Conservation (phyloP, 2,113 vertebrate species). For the Sminthopsis crassicaudata region DNA sequence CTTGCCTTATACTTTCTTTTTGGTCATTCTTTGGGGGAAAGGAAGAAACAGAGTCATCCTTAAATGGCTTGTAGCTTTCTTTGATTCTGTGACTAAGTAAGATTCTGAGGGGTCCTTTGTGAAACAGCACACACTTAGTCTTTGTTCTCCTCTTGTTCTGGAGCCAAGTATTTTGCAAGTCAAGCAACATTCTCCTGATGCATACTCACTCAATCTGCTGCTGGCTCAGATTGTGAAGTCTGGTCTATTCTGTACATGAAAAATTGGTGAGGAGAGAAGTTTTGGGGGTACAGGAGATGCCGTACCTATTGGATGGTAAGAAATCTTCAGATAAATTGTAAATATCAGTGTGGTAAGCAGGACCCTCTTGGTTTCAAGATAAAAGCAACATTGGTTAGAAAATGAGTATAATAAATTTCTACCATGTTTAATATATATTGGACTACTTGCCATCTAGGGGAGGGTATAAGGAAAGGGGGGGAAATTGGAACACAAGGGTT, state of each 20-base stretch:
- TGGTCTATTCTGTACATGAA: background rate
- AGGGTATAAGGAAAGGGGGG: no score
- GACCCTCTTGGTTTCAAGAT: conserved; percentile 9
- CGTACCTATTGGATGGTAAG: rapidly evolving
- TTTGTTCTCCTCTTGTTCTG: conserved; percentile 60
- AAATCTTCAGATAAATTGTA: background rate
- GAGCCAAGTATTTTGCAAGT: conserved; percentile 51
- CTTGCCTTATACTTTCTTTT: conserved; percentile 38
- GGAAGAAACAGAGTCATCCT: conserved; percentile 38
- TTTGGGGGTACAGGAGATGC: rapidly evolving
- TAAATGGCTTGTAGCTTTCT: conserved; percentile 9
- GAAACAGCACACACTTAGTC: conserved; percentile 43
- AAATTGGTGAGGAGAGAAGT: background rate
- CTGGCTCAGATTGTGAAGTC: conserved; percentile 6
- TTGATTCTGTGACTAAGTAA: conserved; percentile 54
- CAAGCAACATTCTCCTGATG: conserved; percentile 20
- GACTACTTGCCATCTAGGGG: no score
- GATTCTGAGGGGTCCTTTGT: conserved; percentile 69
- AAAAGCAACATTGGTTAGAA: conserved; percentile 20
- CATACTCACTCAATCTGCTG: conserved; percentile 15
- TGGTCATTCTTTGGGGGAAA: conserved; percentile 29
- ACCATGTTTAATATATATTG: no score
- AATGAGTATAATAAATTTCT: conserved; percentile 5
- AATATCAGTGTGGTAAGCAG: background rate
- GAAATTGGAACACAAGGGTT: no score